Evolutionary conservation across 2,888 invertebrate genomes (phyloP), one percentile per base, ranked within the genome.

Genomic region (Ditylenchus weischeri): DNA sequence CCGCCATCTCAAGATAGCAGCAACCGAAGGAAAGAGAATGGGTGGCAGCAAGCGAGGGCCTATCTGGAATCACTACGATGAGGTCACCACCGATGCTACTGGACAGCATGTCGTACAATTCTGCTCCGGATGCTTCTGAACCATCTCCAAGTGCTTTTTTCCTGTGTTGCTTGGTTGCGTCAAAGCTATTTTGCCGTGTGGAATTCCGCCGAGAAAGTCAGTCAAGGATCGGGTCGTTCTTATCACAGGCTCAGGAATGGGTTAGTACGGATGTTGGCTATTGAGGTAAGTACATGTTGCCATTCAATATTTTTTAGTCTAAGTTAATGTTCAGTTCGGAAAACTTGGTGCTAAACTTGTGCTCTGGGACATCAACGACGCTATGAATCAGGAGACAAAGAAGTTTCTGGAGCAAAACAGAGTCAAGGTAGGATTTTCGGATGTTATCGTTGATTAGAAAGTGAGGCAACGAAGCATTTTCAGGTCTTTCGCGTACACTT

Each of bases 211-310:
- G 0, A 79, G 87, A 72, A 90, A 90, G 84, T 88, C 88, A 83
- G 88, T 91, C 69, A 86, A 86, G 61, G 90, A 89, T 10, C 90
- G 91, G 83, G 87, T 90, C 36, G 90, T 91, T 18, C 84, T 93
- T 64, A 88, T 93, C 21, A 93, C 93, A 0, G 93, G 93, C 0
- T 92, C 91, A 0, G 92, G 90, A 19, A 89, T 90, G 0, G 92
- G 4, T 89, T 92, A 61, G 92, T 92, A 7, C 87, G 89, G 73
- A 87, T 90, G 69, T 85, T 92, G 76, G 89, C 90, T 0, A 81
- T 75, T 61, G 43, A 76, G 43, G 72, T 71, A 36, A 51, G 23
- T 50, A 21, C 1, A 4, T 2, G n/a, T 50, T 54, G n/a, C 15
- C 29, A 8, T 62, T 21, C 3, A 43, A 21, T 36, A 15, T 57